Evolutionary conservation across 2,113 vertebrate genomes (phyloP), one percentile per base, ranked within the genome.

Genomic region (Telmatochromis sp.): DNA sequence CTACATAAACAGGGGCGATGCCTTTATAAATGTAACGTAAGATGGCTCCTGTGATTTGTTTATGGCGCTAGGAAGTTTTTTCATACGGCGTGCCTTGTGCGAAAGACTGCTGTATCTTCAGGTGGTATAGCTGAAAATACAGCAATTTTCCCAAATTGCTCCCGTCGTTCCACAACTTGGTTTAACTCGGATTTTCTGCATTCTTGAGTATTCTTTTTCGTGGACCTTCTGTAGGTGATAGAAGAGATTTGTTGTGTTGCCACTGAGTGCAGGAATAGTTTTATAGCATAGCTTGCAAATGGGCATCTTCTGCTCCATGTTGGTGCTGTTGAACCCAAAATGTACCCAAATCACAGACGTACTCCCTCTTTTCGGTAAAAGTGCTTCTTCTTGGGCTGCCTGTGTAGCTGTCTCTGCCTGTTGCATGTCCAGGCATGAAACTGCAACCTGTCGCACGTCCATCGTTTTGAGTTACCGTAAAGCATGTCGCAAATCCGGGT

Each of bases 281-380:
- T 54, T 23, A 54, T 23, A 54, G 53, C n/a, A 23, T 54, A 54
- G 53, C 53, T 23, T 23, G 53, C 53, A 54, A 54, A 54, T 23
- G n/a, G 10, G n/a, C 6, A 0, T 54, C n/a, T 54, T 23, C 10
- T 23, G n/a, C n/a, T 54, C n/a, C 2, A 0, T 54, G 53, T 54
- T 23, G n/a, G 53, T 54, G 6, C 53, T 54, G n/a, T 54, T 54
- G n/a, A 54, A 21, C 51, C 2, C 51, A 54, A 54, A 54, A 54
- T 54, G 9, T 7, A 21, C 2, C n/a, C 51, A 54, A 54, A 54
- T 54, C 51, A 12, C 50, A 53, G 50, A 53, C 5, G 19, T 53
- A 13, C 6, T 0, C 53, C 10, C 53, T 54, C 53, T 55, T 23
- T 23, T 23, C 2, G 11, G n/a, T 13, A 55, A 55, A 55, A 55